Conservation (phyloP, 2,797 vertebrate species). For the Sphenodon punctatus region DNA sequence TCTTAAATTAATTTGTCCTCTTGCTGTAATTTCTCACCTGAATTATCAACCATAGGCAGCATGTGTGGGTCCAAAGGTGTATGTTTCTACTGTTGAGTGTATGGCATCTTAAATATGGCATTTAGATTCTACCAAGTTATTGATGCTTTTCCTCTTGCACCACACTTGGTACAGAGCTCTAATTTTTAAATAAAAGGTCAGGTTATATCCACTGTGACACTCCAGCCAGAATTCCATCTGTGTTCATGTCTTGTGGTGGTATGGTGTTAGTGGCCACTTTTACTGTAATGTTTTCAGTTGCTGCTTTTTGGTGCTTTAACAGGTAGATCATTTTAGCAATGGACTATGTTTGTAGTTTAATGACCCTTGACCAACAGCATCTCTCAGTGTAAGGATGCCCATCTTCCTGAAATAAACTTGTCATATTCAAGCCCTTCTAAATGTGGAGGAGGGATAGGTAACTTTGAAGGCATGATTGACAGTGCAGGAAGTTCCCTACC, state of each 20-base stretch:
- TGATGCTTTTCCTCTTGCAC: not conserved
- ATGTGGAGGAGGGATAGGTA: not conserved
- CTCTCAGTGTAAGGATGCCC: not conserved
- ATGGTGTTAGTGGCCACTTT: not conserved
- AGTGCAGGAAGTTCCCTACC: too few species aligned
- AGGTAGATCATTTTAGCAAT: not conserved
- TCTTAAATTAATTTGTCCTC: too few species aligned
- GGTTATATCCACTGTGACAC: not conserved
- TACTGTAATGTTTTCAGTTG: not conserved
- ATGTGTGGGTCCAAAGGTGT: too few species aligned
- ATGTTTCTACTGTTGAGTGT: fast-evolving
- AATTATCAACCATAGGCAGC: too few species aligned
- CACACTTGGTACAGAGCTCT: not conserved
- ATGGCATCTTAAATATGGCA: too few species aligned
- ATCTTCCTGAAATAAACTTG: too few species aligned
- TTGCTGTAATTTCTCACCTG: too few species aligned
- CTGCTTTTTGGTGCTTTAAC: not conserved
- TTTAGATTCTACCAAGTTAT: too few species aligned
- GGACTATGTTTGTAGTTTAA: not conserved
- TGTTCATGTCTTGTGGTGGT: not conserved
- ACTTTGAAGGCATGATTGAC: too few species aligned
- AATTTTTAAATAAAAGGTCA: not conserved
- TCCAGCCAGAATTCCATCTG: fast-evolving
- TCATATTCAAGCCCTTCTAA: not conserved
- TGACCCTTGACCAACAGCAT: not conserved